Evolutionary conservation across 2,113 vertebrate genomes (phyloP), one percentile per base, ranked within the genome.

Genomic region (Oncorhynchus masou): DNA sequence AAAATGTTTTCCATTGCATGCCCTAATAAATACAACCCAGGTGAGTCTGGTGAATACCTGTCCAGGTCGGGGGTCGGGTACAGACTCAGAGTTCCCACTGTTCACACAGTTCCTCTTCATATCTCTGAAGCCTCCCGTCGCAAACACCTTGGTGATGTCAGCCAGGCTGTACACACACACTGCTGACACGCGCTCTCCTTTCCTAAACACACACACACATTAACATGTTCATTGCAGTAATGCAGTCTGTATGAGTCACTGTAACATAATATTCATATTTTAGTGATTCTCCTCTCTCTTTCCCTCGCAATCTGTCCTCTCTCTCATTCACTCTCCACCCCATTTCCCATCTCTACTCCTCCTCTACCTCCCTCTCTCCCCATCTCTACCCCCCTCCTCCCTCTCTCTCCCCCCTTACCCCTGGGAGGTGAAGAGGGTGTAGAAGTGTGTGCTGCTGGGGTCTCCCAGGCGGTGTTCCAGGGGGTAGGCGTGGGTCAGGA

Each of bases 41-140:
- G 31, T 31, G 31, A 31, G 31, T 31, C 34, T 6, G 5, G 65
- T 29, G 27, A 16, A 27, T 74, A 85, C 83, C 83, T 85, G 81
- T 77, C 91, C 91, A 4, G 91, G 91, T 25, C 91, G 85, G 4
- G 91, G 90, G 31, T 87, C 73, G 7, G 88, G 90, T 1, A 89
- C 83, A 5, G 54, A 22, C 2, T 88, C 34, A 34, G 34, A 7
- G 34, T 1, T 87, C 1, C 49, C 82, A 67, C 77, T 82, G 5
- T 81, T 70, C 74, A 85, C 85, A 12, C 85, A 86, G 57, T 84
- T 77, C 34, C 5, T 6, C 34, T 79, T 87, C 69, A 86, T 75
- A 48, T 92, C 85, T 79, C 86, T 88, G 78, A 89, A 92, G 72
- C 73, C 59, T 15, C 91, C 89, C 1, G 59, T 67, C 3, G 65